These are phyloP conservation scores for Pterois miles DNA, from an alignment of 2,797 vertebrate genomes.

Conservation along the genomic window DNA sequence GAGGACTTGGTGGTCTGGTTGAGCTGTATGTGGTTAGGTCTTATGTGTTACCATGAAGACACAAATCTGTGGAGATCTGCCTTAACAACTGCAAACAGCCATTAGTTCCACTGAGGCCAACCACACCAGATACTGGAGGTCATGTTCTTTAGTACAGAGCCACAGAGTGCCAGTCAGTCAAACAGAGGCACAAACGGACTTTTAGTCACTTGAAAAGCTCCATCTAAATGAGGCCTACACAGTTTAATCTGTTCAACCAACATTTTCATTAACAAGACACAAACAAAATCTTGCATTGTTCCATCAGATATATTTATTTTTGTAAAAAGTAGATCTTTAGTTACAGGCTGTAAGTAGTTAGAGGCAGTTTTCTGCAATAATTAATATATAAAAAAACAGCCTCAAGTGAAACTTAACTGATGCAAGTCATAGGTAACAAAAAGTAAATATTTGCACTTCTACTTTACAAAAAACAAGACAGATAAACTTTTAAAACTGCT, in stretches of 20 bases:
- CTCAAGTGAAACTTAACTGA: not conserved
- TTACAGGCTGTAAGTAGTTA: not conserved
- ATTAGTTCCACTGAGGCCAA: slow-evolving; percentile 24
- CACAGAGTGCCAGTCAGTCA: slow-evolving; percentile 12
- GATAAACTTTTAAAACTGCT: not conserved
- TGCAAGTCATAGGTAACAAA: not conserved
- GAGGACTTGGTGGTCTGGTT: slow-evolving; percentile 32
- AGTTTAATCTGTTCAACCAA: slow-evolving; percentile 26
- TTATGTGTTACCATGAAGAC: slow-evolving; percentile 54
- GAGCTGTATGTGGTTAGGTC: slow-evolving; percentile 3
- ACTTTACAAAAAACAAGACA: not conserved
- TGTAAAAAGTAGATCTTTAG: not conserved
- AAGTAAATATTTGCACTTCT: not conserved
- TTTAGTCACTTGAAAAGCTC: slow-evolving; percentile 28
- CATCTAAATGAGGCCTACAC: slow-evolving; percentile 12
- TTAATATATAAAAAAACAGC: not conserved
- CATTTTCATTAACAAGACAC: not conserved
- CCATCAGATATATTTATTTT: not conserved
- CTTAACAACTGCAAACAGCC: slow-evolving; percentile 53
- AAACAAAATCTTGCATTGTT: not conserved
- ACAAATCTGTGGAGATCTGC: slow-evolving; percentile 55
- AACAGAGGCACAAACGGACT: slow-evolving; percentile 35
- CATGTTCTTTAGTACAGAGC: not conserved
- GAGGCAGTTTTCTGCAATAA: not conserved
- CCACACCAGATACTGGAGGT: not conserved